Evolutionary conservation across 2,113 vertebrate genomes (phyloP).

Genomic region (human): GRCh38 chr4:130257001-130257500

Average conservation of each 20-base stretch:
- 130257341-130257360: neutral
- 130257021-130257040: neutral
- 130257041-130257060: neutral
- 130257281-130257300: neutral
- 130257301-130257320: neutral
- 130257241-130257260: neutral
- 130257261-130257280: neutral
- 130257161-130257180: neutral
- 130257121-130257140: neutral
- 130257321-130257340: neutral
- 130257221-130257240: neutral
- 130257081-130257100: neutral
- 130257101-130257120: neutral
- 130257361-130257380: neutral
- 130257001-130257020: constrained; percentile 24
- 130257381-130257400: neutral
- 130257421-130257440: neutral
- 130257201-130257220: neutral
- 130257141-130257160: neutral
- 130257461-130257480: neutral
- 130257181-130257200: neutral
- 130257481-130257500: neutral
- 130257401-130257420: neutral
- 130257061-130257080: neutral
- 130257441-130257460: neutral